Conservation (phyloP, 2,113 vertebrate species). For the Sorex fumeus region DNA sequence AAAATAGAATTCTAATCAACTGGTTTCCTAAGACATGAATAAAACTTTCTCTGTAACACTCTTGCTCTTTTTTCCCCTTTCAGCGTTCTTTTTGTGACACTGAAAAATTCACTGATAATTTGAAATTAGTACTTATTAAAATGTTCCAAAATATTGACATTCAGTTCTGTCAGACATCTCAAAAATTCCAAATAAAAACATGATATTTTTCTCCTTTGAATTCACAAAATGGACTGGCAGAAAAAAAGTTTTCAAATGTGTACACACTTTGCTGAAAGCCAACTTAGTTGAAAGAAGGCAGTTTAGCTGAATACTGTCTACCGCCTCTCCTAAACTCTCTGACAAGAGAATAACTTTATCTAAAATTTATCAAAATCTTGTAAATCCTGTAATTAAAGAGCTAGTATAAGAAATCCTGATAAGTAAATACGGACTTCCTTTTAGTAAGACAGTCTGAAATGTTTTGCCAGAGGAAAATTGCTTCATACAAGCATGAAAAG, state of each 20-base stretch:
- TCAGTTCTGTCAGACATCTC: slow-evolving; percentile 6
- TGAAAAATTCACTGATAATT: neutral
- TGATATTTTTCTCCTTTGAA: slow-evolving; percentile 14
- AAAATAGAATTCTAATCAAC: neutral
- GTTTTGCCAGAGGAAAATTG: neutral
- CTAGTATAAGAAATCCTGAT: neutral
- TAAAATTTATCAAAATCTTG: neutral
- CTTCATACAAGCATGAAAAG: neutral
- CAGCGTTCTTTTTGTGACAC: neutral
- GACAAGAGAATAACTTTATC: neutral
- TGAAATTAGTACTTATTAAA: slow-evolving; percentile 13
- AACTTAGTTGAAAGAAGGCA: neutral
- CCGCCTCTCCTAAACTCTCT: neutral
- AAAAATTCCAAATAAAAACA: slow-evolving; percentile 5
- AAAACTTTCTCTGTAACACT: neutral
- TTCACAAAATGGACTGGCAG: neutral
- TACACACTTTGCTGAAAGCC: neutral
- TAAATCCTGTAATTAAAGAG: neutral
- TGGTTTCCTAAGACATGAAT: neutral
- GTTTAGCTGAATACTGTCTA: neutral
- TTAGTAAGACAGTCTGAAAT: neutral
- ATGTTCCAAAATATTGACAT: neutral
- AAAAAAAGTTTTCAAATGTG: slow-evolving; percentile 29
- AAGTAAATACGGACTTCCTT: neutral
- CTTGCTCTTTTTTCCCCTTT: neutral